A percentile compares a stretch with the other conserved stretches of the same genome.
phyloP scores from a whole-genome alignment of 2,797 vertebrate species.

The Esox lucius region DNA sequence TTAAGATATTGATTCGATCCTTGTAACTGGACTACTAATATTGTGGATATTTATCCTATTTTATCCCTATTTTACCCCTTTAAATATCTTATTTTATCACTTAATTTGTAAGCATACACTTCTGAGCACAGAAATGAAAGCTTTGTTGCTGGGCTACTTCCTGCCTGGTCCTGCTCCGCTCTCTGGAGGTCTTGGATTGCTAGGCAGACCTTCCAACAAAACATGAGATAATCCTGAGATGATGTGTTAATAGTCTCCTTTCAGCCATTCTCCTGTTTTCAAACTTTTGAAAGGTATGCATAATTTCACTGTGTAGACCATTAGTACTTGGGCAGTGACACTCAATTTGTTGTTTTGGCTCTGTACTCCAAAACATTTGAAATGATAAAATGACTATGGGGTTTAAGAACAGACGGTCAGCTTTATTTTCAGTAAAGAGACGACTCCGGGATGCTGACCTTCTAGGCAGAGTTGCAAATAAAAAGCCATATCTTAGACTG shows the following conservation, averaged over 20 bases:
- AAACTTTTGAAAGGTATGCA: constrained; percentile 15
- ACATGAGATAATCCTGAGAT: constrained; percentile 26
- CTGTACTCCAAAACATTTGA: no score
- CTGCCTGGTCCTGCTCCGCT: constrained; percentile 11
- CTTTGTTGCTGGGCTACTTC: constrained; percentile 36
- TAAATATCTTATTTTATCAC: not conserved
- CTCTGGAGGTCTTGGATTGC: constrained; percentile 46
- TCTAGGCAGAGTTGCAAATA: no score
- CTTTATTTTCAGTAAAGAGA: no score
- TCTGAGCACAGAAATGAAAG: constrained; percentile 21
- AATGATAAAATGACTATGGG: no score
- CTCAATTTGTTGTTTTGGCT: no score
- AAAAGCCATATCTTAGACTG: no score
- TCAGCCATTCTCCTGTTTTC: not conserved
- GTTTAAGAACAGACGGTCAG: no score
- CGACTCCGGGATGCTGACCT: no score
- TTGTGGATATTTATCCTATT: not conserved
- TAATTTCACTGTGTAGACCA: no score
- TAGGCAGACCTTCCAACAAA: constrained; percentile 34
- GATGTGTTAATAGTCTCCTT: not conserved
- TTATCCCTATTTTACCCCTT: not conserved
- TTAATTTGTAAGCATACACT: not conserved
- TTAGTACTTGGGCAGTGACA: no score
- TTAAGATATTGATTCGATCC: not conserved
- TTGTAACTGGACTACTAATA: not conserved